A percentile compares a stretch with the other conserved stretches of the same genome.
Evolutionary conservation across 2,797 vertebrate species (phyloP).

Genomic region (Mallotus villosus): DNA sequence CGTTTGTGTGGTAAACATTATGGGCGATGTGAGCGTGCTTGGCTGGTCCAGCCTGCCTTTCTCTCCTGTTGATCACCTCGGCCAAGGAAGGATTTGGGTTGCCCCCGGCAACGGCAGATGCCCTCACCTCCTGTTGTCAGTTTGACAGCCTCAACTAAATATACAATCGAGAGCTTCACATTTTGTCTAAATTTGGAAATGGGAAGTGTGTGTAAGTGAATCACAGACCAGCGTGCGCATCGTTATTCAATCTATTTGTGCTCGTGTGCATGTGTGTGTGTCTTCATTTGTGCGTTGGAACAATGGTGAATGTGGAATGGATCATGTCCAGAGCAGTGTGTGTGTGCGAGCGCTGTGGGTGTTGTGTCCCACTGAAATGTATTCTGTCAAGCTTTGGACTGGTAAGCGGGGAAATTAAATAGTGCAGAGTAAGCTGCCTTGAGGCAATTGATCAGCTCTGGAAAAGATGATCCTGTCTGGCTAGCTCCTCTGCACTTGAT

Average conservation of each 20-base stretch:
- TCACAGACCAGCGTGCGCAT: background rate
- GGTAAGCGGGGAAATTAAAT: constrained; percentile 46
- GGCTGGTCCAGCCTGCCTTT: constrained; percentile 2
- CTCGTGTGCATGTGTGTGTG: no score
- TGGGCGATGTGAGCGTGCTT: background rate
- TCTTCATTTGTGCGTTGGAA: background rate
- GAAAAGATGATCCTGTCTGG: constrained; percentile 45
- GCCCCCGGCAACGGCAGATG: constrained; percentile 21
- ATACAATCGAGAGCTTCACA: constrained; percentile 31
- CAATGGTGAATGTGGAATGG: background rate
- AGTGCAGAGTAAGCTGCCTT: constrained; percentile 51
- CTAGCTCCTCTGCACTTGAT: constrained; percentile 34
- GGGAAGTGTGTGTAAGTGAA: background rate
- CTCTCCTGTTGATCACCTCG: background rate
- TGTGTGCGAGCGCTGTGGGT: no score
- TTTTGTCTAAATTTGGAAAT: constrained; percentile 18
- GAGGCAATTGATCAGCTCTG: constrained; percentile 46
- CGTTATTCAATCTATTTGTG: background rate
- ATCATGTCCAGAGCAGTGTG: no score
- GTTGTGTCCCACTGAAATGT: background rate
- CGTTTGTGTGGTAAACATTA: background rate
- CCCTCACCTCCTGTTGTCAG: constrained; percentile 22
- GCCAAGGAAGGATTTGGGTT: background rate
- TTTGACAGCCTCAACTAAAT: constrained; percentile 22
- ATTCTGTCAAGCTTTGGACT: constrained; percentile 33